Conservation (phyloP, 2,113 vertebrate species). For the Myiagra hebetior region DNA sequence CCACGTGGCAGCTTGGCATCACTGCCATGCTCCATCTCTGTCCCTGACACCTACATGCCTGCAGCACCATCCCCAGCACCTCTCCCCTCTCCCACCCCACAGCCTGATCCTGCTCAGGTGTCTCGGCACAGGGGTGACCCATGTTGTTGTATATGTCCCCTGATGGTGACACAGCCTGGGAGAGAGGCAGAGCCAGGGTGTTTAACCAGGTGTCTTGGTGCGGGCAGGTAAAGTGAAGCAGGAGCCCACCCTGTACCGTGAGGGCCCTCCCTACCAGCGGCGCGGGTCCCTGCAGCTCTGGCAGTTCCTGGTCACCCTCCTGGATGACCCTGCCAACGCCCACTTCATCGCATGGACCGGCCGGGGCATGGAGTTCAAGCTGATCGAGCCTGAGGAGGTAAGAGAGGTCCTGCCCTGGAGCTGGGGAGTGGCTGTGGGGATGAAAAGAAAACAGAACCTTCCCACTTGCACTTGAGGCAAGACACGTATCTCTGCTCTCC, state of each 20-base stretch:
- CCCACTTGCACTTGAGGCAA: accelerated
- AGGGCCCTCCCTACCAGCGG: constrained; percentile 92
- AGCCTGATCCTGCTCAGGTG: not conserved
- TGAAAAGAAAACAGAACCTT: not conserved
- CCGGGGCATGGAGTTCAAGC: constrained; percentile 97
- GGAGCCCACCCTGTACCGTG: constrained; percentile 87
- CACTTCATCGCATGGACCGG: constrained; percentile 98
- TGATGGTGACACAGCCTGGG: not conserved
- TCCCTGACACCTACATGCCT: not conserved
- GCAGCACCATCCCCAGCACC: not conserved
- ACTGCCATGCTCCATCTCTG: accelerated
- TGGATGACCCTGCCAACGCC: constrained; percentile 92
- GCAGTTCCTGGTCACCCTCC: constrained; percentile 94
- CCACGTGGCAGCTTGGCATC: accelerated
- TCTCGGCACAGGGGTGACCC: accelerated
- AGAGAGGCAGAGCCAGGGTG: not conserved
- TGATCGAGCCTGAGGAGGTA: constrained; percentile 96
- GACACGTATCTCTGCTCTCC: too few relatives aligned
- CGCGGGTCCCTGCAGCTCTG: constrained; percentile 95
- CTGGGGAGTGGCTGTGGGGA: not conserved
- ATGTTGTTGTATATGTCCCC: accelerated
- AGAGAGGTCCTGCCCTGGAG: not conserved
- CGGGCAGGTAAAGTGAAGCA: constrained; percentile 89
- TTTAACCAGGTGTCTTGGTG: not conserved
- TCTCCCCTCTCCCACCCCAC: not conserved